A percentile compares a stretch with the other conserved stretches of the same genome.
Conservation (phyloP, 2,797 vertebrate genomes). For the Sardinella longiceps region DNA sequence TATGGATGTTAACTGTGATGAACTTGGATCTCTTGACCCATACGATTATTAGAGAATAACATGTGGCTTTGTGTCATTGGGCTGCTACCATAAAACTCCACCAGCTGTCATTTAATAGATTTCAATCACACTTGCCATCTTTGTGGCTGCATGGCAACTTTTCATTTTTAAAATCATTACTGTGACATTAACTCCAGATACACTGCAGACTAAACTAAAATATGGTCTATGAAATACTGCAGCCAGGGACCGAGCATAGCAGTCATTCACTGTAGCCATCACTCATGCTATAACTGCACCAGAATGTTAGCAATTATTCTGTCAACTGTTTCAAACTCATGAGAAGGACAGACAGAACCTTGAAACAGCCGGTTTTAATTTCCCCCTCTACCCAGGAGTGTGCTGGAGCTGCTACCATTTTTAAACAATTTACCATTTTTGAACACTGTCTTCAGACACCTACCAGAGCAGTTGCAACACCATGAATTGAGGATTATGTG, state of each 20-base stretch:
- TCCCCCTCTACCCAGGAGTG: neutral
- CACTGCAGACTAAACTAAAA: neutral
- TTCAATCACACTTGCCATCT: neutral
- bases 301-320: neutral
- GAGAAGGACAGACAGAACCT: neutral
- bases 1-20: neutral
- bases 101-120: neutral
- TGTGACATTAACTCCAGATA: neutral
- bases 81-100: neutral
- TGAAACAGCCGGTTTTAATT: neutral
- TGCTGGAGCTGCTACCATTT: neutral
- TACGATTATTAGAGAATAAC: neutral
- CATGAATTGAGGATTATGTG: too few species aligned
- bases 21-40: neutral
- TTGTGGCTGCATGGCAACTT: neutral
- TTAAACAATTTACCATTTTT: too few species aligned
- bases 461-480: too few species aligned
- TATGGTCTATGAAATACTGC: neutral
- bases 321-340: neutral
- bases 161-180: neutral
- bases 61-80: neutral
- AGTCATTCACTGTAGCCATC: neutral
- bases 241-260: neutral
- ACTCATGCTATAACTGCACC: neutral
- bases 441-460: neutral